Conservation (phyloP, 2,113 vertebrate genomes). For the Craseonycteris thonglongyai region DNA sequence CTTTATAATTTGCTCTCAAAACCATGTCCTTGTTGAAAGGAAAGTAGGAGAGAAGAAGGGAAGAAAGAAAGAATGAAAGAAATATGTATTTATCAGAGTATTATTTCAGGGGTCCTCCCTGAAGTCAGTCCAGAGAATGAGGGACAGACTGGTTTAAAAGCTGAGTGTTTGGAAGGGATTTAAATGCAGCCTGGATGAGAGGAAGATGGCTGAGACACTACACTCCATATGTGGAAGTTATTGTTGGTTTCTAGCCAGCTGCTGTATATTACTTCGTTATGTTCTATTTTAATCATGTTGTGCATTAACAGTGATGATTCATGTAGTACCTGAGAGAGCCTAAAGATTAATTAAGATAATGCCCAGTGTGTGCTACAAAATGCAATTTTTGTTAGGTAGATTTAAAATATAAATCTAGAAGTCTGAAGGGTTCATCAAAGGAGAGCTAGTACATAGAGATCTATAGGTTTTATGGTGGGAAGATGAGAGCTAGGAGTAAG, state of each 20-base stretch:
- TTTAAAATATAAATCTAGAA: not conserved
- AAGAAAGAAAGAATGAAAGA: not conserved
- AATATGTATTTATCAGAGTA: not conserved
- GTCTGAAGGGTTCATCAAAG: not conserved
- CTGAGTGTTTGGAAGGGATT: not conserved
- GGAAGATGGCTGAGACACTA: not conserved
- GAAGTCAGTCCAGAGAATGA: not conserved
- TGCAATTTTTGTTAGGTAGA: not conserved
- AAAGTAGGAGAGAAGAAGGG: not conserved
- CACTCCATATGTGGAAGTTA: not conserved
- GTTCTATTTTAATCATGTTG: not conserved
- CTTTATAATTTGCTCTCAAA: not conserved
- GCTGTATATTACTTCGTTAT: not conserved
- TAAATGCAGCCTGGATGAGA: not conserved
- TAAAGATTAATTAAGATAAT: slow-evolving; percentile 6
- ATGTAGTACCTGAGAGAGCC: not conserved
- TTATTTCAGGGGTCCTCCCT: not conserved
- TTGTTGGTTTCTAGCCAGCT: not conserved
- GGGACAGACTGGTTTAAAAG: not conserved
- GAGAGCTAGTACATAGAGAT: not conserved
- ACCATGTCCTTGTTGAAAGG: not conserved
- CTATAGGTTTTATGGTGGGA: not conserved
- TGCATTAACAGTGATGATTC: not conserved
- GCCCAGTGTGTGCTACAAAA: not conserved
- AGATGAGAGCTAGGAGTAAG: not conserved